phyloP scores from a whole-genome alignment of 2,113 vertebrate genomes.

The Sarotherodon lohbergeri region DNA sequence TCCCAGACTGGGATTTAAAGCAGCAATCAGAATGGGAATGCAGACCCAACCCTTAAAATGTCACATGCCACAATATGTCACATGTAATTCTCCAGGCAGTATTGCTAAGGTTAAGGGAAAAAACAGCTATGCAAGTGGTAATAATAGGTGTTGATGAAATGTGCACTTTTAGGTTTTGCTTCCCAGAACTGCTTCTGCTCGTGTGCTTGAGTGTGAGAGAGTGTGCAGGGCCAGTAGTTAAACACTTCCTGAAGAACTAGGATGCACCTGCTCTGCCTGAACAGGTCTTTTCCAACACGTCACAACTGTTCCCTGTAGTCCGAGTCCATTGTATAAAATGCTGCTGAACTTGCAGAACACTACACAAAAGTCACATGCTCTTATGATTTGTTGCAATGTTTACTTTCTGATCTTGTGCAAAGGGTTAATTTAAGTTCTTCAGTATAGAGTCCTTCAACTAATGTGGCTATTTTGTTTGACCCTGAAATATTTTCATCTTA shows the following conservation, averaged over 20 bases:
- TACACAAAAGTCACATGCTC: not conserved
- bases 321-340: conserved; percentile 16
- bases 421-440: not conserved
- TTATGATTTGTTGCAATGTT: not conserved
- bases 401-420: not conserved
- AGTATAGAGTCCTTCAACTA: not conserved
- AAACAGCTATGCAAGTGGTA: not conserved
- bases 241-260: conserved; percentile 39
- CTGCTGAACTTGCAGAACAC: conserved; percentile 43
- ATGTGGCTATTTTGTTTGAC: not conserved
- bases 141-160: conserved; percentile 26
- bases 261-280: conserved; percentile 62
- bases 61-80: not conserved
- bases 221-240: not conserved
- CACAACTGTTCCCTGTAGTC: not conserved
- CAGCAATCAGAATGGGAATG: not conserved
- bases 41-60: conserved; percentile 12
- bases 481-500: too few species aligned
- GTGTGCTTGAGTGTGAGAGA: conserved; percentile 9
- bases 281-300: conserved; percentile 16
- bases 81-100: not conserved
- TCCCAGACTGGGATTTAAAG: conserved; percentile 36
- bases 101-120: not conserved
- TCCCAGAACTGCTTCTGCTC: not conserved
- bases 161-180: not conserved